Evolutionary conservation across 2,113 vertebrate genomes (phyloP).

Genomic region (Xiphophorus hellerii): DNA sequence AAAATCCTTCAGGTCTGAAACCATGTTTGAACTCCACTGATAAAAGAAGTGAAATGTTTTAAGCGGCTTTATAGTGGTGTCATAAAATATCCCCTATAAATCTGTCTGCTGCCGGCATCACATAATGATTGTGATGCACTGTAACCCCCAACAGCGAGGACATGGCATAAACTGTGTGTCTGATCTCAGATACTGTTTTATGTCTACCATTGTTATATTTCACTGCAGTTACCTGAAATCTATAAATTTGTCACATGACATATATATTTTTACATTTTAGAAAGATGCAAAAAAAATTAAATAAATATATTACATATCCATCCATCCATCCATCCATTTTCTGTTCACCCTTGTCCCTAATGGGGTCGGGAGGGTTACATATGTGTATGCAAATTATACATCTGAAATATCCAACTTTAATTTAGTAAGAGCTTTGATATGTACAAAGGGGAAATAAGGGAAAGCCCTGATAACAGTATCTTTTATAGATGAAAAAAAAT

Average conservation of each 20-base stretch:
- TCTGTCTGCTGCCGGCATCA: constrained; percentile 17
- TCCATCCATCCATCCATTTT: no score
- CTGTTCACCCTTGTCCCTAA: no score
- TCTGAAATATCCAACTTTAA: not conserved
- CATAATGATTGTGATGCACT: constrained; percentile 26
- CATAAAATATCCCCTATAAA: constrained; percentile 31
- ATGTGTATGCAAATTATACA: not conserved
- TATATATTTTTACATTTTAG: not conserved
- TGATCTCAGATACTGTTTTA: constrained; percentile 9
- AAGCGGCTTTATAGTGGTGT: constrained; percentile 29
- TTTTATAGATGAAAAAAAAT: not conserved
- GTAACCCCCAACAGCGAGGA: constrained; percentile 15
- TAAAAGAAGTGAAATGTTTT: constrained; percentile 45
- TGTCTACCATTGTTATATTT: not conserved
- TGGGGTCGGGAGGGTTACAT: not conserved
- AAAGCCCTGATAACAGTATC: not conserved
- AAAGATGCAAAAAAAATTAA: no score
- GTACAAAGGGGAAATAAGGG: not conserved
- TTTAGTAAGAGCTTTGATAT: not conserved
- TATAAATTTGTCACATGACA: not conserved
- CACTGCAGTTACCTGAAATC: constrained; percentile 4
- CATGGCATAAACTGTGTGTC: constrained; percentile 9
- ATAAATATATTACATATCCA: not conserved
- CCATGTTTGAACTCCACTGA: constrained; percentile 21
- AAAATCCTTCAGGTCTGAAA: constrained; percentile 33